Evolutionary conservation across 2,797 vertebrate species (phyloP), one percentile per base, ranked within the genome.

Genomic region (Linurgus olivaceus): DNA sequence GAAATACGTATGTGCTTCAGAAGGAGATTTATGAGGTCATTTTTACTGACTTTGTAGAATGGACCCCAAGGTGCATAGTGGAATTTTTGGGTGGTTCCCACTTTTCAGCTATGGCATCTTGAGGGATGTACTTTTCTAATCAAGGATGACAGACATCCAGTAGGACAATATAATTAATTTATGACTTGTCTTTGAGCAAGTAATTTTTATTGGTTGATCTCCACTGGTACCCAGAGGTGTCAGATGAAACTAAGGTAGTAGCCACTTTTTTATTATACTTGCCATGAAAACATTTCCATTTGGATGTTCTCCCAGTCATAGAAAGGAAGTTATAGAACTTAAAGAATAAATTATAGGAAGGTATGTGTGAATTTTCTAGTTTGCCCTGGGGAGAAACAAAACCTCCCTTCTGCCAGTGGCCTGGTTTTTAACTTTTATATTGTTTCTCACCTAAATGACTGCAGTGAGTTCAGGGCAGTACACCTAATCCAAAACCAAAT

Each of bases 401-500:
- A 65, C 47, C 6, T 82, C 11, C 19, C 16, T 77, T 47, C 71
- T 90, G n/a, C 9, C 50, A 79, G 24, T 3, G 2, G 24, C 21
- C 67, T 81, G 12, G 6, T 80, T 88, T 86, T 59, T 16, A 51
- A 79, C 52, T 94, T 85, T 63, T 77, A n/a, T 85, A 63, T 44
- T 66, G 29, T 90, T 94, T 93, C 87, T 55, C 29, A 74, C 48
- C 19, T 79, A 73, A 93, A 90, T 67, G 67, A 71, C n/a, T 86
- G 68, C 91, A 67, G 63, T 76, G 29, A 90, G 48, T 85, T 91
- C 84, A 85, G 29, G 23, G 42, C 47, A 85, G 93, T 85, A 93
- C 93, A 92, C 68, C 33, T 93, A 95, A 95, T 96, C 83, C 86
- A 87, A 95, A 94, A 24, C 25, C 67, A 87, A 93, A 94, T 11